Conservation (phyloP, 2,888 invertebrate genomes). For the Papilio gigon region DNA sequence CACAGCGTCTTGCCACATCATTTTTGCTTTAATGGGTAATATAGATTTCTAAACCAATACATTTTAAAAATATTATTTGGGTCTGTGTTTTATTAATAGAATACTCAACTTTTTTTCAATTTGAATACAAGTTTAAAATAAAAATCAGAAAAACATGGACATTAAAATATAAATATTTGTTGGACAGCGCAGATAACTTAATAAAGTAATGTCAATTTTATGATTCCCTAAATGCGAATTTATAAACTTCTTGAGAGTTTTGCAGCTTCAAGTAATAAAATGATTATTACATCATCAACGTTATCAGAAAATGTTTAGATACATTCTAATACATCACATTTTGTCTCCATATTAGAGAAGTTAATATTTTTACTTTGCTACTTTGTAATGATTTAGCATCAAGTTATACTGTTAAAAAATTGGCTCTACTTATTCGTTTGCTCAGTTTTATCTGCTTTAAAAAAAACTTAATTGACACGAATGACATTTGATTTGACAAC, state of each 20-base stretch:
- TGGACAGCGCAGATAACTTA: conserved; percentile 15
- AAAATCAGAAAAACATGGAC: conserved; percentile 10
- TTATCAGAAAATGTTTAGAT: background rate
- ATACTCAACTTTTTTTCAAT: background rate
- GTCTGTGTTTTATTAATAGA: conserved; percentile 1
- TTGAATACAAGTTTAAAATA: conserved; percentile 24
- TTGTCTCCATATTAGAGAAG: background rate
- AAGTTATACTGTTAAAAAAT: background rate
- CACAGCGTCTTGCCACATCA: conserved; percentile 65
- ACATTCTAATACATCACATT: background rate
- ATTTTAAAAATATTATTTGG: background rate
- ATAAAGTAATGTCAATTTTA: conserved; percentile 16
- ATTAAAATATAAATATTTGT: conserved; percentile 28
- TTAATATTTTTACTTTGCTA: background rate
- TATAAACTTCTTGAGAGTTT: background rate
- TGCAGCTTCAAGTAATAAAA: background rate
- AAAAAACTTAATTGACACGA: background rate
- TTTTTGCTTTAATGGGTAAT: conserved; percentile 33
- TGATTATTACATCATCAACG: background rate
- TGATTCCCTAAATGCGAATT: background rate
- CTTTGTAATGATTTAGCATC: background rate
- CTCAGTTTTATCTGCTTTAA: background rate
- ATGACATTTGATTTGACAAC: conserved; percentile 20
- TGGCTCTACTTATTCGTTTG: background rate
- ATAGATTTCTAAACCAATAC: background rate